Base-by-base conservation (phyloP, 2,113 vertebrate genomes). In the Cyprinodon brontotheroides region DNA sequence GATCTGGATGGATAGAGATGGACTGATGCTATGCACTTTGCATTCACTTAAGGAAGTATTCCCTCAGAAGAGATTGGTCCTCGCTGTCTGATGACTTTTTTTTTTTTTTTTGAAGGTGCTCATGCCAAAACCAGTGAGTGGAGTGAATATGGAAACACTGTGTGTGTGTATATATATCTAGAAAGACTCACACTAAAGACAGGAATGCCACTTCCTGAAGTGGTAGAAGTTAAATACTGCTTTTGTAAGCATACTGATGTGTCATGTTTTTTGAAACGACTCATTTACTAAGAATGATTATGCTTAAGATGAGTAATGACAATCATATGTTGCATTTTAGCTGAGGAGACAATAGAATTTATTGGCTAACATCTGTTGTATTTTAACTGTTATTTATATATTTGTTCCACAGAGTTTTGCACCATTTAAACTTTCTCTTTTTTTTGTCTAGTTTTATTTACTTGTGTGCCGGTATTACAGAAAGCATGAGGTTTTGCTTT, bases 321-420 rank as follows among this genome's bases (percentile, higher is more conserved):
- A 91, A 91, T 90, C 90, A 81, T 86, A 53, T 8, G 64, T 72
- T 82, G 75, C 47, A 38, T 80, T 84, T 72, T 67, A 68, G 61
- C 67, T 60, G 78, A 76, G 50, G 79, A 72, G 78, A 79, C 62
- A 76, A 70, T 65, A 68, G 61, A 68, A 69, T 68, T 81, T 72
- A 61, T 72, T 72, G 75, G 69, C 80, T 68, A 60, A 37, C 69
- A 73, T 74, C 62, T 63, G 47, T 64, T 84, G 79, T 85, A 72
- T 73, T 92, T 78, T 81, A 82, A 64, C 68, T 90, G 80, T 87
- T 94, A 89, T 93, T 91, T 90, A 90, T 92, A 67, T 79, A 68
- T 66, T 68, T 80, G 83, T 77, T 8, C 22, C 43, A 73, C 11
- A 14, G 20, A 53, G 60, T 79, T 29, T 80, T 83, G 64, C 79